A percentile compares a stretch with the other conserved stretches of the same genome.
Conservation (phyloP, 2,888 invertebrate genomes). For the Eudiplozoon nipponicum region DNA sequence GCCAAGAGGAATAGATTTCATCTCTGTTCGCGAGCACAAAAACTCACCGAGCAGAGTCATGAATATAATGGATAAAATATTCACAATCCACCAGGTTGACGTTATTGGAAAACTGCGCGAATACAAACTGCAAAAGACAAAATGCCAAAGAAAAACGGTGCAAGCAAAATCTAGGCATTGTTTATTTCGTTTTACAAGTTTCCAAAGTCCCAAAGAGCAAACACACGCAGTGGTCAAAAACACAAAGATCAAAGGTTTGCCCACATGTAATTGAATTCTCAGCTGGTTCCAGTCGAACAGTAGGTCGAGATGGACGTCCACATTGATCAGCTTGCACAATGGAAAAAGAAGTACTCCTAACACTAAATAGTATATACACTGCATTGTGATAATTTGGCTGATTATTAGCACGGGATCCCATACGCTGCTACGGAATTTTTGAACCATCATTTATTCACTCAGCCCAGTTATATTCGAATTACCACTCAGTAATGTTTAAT, state of each 20-base stretch:
- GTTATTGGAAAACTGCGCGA: constrained; percentile 55
- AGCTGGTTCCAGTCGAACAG: no score
- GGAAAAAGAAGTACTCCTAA: no score
- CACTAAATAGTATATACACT: constrained; percentile 53
- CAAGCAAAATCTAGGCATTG: constrained; percentile 78
- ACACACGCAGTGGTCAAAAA: no score
- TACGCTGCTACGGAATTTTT: constrained; percentile 49
- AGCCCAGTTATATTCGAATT: no score
- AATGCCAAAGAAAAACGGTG: constrained; percentile 56
- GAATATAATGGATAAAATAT: constrained; percentile 50
- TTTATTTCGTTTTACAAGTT: constrained; percentile 60
- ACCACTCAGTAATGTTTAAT: no score
- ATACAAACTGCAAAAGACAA: constrained; percentile 55
- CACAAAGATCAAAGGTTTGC: no score
- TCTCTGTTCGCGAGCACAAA: constrained; percentile 61
- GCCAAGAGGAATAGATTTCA: constrained; percentile 57
- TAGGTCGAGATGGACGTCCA: no score
- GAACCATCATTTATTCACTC: no score
- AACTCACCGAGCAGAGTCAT: constrained; percentile 83
- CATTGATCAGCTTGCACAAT: no score
- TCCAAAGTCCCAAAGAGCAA: constrained; percentile 48
- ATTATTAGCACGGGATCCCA: constrained; percentile 77
- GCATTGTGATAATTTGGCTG: constrained; percentile 63
- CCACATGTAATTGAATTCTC: no score
- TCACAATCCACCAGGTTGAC: constrained; percentile 71